Evolutionary conservation across 35 echinoderm and acorn worm species (phyloP), one percentile per base, ranked within the genome.

Genomic region (Acanthaster planci): DNA sequence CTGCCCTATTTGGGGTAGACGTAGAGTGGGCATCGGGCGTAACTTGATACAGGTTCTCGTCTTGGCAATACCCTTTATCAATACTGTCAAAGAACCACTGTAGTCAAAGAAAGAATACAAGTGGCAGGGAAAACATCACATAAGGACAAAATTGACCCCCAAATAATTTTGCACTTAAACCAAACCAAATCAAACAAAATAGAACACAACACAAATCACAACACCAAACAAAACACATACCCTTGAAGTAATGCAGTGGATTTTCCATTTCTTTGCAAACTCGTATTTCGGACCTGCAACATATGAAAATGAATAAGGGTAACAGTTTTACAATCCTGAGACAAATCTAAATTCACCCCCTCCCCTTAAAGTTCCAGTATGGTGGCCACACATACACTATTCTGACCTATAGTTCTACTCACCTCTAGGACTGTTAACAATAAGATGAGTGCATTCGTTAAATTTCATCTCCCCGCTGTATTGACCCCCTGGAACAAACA

Each of bases 41-140:
- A 19, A 83, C 83, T 0, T 37, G 32, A 55, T 97, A 97, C 0
- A 93, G 85, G 16, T 84, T 85, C 80, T 93, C 84, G 82, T 97
- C 91, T 58, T 83, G 82, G 67, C 95, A 93, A 52, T 79, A 89
- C 38, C 91, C 91, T 37, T 83, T 90, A 26, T 93, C 84, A 40
- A 97, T 15, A 84, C 95, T 90, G 37, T 97, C 94, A 77, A 86
- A 88, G 35, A 97, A 90, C 95, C 95, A 97, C 95, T 97, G 81
- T 2, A 68, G 77, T 51, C 9, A 39, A 19, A 60, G 77, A 81
- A 35, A 78, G n/a, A 30, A 67, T 18, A 72, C 34, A 0, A 72
- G 30, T 6, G 42, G 42, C 4, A 12, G 4, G 4, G 42, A n/a
- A n/a, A n/a, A n/a, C n/a, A n/a, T n/a, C n/a, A n/a, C n/a, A n/a